Base-by-base conservation (phyloP, 1,140 invertebrate species). In the Megalopta genalis region DNA sequence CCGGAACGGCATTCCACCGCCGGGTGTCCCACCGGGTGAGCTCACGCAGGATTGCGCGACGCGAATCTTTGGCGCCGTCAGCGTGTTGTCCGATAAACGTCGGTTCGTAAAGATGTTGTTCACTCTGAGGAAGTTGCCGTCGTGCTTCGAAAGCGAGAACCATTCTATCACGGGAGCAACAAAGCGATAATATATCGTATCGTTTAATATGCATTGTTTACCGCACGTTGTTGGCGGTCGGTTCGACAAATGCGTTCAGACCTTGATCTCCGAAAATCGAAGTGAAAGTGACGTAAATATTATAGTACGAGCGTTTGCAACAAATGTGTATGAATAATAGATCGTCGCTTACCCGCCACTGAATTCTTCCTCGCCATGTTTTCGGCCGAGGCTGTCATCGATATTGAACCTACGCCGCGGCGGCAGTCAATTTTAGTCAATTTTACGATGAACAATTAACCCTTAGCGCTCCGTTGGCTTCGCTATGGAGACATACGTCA, bases 41-140 rank as follows among this genome's bases (percentile, higher is more conserved):
- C 96, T 97, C 4, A 95, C 96, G 89, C 96, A 97, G n/a, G 96
- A 97, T 54, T 96, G 96, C 4, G 96, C 96, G 54, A 97, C 95
- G 18, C 96, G 94, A 82, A 97, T 98, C 93, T 97, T 98, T 16
- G 97, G 97, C 37, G 97, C 97, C 95, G 97, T 97, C 85, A 98
- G 93, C 32, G 97, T 97, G 92, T 98, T 98, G 92, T 98, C 97
- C 6, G 97, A 98, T 32, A 98, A 94, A 52, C 97, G 95, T 65
- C 97, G 95, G 89, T 95, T 97, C 25, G 97, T 95, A 89, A 97
- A 97, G 6, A 95, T 95, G 87, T 95, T 97, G 57, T 95, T 95
- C 4, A 98, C 97, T 60, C 96, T 95, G 87, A 98, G 93, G 93
- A 97, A 97, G 92, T 98, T 98, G 88, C 95, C 96, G 89, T 98